Conservation (phyloP, 64 coral and sea anemone species). For the Pocillopora verrucosa region DNA sequence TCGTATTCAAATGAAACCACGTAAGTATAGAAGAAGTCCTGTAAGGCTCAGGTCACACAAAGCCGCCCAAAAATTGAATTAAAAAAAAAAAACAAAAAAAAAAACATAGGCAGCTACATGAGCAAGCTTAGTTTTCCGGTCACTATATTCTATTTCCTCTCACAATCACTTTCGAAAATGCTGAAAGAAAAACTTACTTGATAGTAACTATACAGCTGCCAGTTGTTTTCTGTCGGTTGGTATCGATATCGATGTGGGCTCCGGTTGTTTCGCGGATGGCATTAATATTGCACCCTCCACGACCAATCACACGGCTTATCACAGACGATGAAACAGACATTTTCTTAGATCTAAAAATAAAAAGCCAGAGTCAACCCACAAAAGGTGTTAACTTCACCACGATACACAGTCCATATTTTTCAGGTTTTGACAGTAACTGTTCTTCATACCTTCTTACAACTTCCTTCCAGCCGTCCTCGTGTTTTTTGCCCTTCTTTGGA, state of each 20-base stretch:
- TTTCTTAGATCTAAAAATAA: slow-evolving; percentile 86
- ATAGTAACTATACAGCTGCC: slow-evolving; percentile 96
- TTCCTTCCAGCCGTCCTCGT: slow-evolving; percentile 98
- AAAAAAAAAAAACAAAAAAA: no score
- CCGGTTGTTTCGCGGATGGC: slow-evolving; percentile 97
- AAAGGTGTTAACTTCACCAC: not conserved
- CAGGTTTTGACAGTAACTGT: no score
- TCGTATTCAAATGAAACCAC: no score
- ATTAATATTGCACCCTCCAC: slow-evolving; percentile 97
- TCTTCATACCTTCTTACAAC: slow-evolving; percentile 81
- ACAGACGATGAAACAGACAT: slow-evolving; percentile 95
- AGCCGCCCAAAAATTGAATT: no score
- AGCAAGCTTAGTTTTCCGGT: no score
- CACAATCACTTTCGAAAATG: no score
- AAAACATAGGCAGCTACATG: no score
- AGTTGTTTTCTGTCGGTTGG: slow-evolving; percentile 91
- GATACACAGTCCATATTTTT: no score
- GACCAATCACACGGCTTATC: slow-evolving; percentile 92
- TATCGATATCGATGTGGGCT: slow-evolving; percentile 97
- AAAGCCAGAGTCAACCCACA: not conserved
- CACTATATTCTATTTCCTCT: no score
- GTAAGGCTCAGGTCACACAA: no score
- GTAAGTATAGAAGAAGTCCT: no score
- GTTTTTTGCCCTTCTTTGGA: slow-evolving; percentile 86
- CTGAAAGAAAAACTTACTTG: slow-evolving; percentile 59